Conservation (phyloP, 2,113 vertebrate genomes). For the Gulo gulo region DNA sequence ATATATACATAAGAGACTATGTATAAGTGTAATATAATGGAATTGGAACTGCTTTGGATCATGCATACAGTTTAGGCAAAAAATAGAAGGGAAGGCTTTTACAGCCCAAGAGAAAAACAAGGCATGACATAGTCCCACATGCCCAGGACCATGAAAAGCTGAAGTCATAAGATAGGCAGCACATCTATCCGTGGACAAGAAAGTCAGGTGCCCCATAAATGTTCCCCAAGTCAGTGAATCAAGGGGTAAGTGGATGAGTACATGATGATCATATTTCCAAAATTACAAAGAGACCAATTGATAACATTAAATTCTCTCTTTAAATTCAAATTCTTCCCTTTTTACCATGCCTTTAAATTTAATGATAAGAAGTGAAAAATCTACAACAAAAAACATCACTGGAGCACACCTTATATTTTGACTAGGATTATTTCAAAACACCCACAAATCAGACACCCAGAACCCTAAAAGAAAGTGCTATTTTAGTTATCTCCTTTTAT, state of each 20-base stretch:
- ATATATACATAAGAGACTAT: background rate
- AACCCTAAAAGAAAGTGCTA: background rate
- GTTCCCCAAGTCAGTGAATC: background rate
- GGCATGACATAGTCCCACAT: background rate
- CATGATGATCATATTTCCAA: background rate
- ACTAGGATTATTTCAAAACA: conserved; percentile 2
- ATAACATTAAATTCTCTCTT: background rate
- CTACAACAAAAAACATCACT: conserved; percentile 26
- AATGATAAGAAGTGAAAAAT: background rate
- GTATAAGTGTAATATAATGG: background rate
- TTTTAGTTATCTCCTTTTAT: background rate
- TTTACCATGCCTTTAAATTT: background rate
- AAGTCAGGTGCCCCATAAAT: background rate
- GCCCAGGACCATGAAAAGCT: background rate
- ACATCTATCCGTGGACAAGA: background rate
- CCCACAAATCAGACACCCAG: background rate
- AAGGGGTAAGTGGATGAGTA: background rate
- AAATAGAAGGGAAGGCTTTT: background rate
- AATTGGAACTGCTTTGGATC: background rate
- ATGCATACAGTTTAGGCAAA: background rate
- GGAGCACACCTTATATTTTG: background rate
- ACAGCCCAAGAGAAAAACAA: background rate
- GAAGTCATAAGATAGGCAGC: background rate
- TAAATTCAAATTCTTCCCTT: background rate
- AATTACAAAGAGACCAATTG: background rate